Evolutionary conservation across 1,140 invertebrate species (phyloP).

Genomic region (roundworm (Caenorhabditis elegans)): WBcel235 BX284605.5:13166001-13166500

Average conservation of each 20-base stretch:
- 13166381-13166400: background rate
- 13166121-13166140: no score
- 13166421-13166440: background rate
- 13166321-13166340: constrained; percentile 17
- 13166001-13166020: background rate
- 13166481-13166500: no score
- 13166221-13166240: no score
- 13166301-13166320: background rate
- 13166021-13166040: constrained; percentile 1
- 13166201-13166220: no score
- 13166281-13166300: background rate
- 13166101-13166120: no score
- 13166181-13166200: no score
- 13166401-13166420: background rate
- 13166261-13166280: background rate
- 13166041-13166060: background rate
- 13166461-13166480: no score
- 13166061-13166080: background rate
- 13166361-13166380: background rate
- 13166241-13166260: background rate
- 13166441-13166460: no score
- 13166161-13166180: no score
- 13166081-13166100: background rate
- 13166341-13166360: constrained; percentile 20
- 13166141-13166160: no score